A percentile compares a stretch with the other conserved stretches of the same genome.
Conservation (phyloP, 2,888 invertebrate genomes). For the Ophion costatus region DNA sequence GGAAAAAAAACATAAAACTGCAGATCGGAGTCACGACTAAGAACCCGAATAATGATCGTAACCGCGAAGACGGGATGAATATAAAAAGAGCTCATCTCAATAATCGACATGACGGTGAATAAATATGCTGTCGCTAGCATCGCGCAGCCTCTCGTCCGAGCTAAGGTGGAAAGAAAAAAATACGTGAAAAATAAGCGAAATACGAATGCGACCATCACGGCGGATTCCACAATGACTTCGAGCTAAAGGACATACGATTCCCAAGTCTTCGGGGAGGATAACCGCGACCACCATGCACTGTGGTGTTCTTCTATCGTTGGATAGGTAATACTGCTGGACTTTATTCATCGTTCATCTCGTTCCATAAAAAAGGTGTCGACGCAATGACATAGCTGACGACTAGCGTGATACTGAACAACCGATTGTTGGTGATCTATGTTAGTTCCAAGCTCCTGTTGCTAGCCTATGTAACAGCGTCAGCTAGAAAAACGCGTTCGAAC, state of each 20-base stretch:
- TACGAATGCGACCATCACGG: slow-evolving; percentile 15
- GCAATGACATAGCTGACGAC: no score
- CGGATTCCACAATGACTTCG: slow-evolving; percentile 22
- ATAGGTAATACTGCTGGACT: slow-evolving; percentile 18
- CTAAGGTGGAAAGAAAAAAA: slow-evolving; percentile 20
- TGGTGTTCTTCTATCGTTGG: slow-evolving; percentile 1
- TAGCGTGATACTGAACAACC: no score
- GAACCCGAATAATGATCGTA: slow-evolving; percentile 61
- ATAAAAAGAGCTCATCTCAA: slow-evolving; percentile 51
- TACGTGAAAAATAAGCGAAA: slow-evolving; percentile 19
- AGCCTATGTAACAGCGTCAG: no score
- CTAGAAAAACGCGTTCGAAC: background rate
- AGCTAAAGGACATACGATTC: slow-evolving; percentile 36
- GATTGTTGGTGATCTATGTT: no score
- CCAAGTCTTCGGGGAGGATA: slow-evolving; percentile 10
- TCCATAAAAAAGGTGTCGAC: background rate
- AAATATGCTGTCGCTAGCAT: slow-evolving; percentile 18
- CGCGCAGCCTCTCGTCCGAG: background rate
- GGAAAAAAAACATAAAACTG: slow-evolving; percentile 15
- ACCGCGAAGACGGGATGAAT: slow-evolving; percentile 50
- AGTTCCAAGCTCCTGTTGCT: no score
- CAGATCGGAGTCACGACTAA: slow-evolving; percentile 44
- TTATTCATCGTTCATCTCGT: slow-evolving; percentile 1
- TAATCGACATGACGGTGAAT: slow-evolving; percentile 54
- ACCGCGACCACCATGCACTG: slow-evolving; percentile 34